Base-by-base conservation (phyloP, 2,797 vertebrate species). In the Loris lydekkerianus region DNA sequence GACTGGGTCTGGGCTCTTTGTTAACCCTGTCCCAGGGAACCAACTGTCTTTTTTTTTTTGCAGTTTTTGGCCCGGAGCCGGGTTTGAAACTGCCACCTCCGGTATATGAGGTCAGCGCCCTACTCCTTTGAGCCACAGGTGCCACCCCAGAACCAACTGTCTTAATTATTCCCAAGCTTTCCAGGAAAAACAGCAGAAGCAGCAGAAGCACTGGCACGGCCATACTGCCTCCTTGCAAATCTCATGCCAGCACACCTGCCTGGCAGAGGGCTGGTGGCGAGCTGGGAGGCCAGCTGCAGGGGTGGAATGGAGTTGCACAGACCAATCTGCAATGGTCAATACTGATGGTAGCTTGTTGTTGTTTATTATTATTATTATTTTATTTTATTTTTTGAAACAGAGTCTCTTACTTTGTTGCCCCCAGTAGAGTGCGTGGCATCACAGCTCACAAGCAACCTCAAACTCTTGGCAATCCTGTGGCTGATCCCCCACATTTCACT, bases 191-290 rank as follows among this genome's bases (percentile, higher is more conserved):
- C 25, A 29, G 82, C 2, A 0, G 67, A 46, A 53, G 60, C 31
- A 31, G 37, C 4, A 43, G 25, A 63, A 60, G 40, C 25, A 10
- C 40, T 1, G 0, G 14, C 4, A 5, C 27, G 37, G 43, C 56
- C 43, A 34, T 1, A 0, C 34, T 3, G 25, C 56, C 11, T 17
- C 60, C 53, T 72, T 60, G 34, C 27, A 82, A 2, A 2, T 34
- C n/a, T 63, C 67, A 10, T 0, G 8, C n/a, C 23, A 7, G 86
- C 0, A 0, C 5, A 18, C 81, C 84, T 37, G 11, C 82, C 21
- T 3, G 37, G 53, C 40, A 7, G 60, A 34, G 27, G 21, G 43
- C 4, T 0, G 20, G 53, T 49, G 6, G 0, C 3, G 69, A 60
- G 21, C 86, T 27, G 7, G 25, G 6, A 34, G 56, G 20, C 14